Base-by-base conservation (phyloP, 2,888 invertebrate genomes). In the Germaria angustata region DNA sequence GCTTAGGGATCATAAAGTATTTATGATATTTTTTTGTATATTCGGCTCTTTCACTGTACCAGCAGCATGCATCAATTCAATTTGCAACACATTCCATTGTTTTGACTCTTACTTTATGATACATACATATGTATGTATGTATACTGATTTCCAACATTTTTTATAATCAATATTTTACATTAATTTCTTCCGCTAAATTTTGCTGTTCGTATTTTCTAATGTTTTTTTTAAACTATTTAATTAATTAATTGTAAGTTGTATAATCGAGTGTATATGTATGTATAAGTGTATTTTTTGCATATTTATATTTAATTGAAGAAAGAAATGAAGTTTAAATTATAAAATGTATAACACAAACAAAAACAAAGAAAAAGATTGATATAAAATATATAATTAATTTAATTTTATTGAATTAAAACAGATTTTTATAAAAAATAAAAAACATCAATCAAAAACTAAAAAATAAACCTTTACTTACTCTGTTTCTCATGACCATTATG, bases 261-360 rank as follows among this genome's bases (percentile, higher is more conserved):
- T 61, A 77, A 69, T 46, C 55, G 59, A 59, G 32, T 76, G 24
- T 55, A 68, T 28, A 28, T 28, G 6, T 6, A 28, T 28, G 6
- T 28, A 6, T 28, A 28, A 28, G 6, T 59, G 28, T 51, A 51
- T 77, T 55, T 46, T 77, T 69, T 22, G 41, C 41, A 77, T 61
- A 68, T 61, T 61, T 83, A 83, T 46, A 51, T 51, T 68, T 57
- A 75, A 83, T 72, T 41, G 55, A 46, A 49, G 28, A 36, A 22
- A 36, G 28, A 65, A 24, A 20, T 28, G 39, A 66, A 51, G n/a
- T 51, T 59, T 65, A 66, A 66, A 34, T 49, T 20, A 20, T 20
- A 46, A 17, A 2, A 46, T 5, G 68, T n/a, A n/a, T n/a, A n/a
- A n/a, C n/a, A n/a, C n/a, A n/a, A 78, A 51, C n/a, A 24, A 49